These are phyloP conservation scores for Atethmia centrago DNA, from an alignment of 2,888 invertebrate genomes.

Conservation along the genomic window DNA sequence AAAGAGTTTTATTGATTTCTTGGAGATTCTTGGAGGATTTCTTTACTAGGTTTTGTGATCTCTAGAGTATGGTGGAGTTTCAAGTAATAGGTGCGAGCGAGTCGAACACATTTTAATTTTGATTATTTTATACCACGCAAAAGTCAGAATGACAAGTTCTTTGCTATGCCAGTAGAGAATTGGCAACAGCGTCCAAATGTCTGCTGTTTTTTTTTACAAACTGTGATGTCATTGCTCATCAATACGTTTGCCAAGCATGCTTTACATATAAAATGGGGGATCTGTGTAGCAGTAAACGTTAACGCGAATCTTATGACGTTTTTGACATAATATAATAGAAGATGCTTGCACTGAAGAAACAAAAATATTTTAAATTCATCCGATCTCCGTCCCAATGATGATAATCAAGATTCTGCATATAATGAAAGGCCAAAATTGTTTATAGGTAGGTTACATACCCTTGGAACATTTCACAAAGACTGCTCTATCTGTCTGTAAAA, in stretches of 20 bases:
- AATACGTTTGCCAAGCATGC: not conserved
- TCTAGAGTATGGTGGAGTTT: not conserved
- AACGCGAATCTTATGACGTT: not conserved
- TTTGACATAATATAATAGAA: not conserved
- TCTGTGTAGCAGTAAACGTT: not conserved
- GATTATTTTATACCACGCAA: not conserved
- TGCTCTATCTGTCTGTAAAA: too few species aligned
- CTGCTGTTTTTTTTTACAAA: constrained; percentile 1
- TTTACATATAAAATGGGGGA: not conserved
- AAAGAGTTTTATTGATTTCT: constrained; percentile 23
- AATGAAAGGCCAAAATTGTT: constrained; percentile 27
- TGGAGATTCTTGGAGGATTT: too few species aligned
- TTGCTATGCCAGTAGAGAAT: not conserved
- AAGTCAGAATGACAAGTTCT: not conserved
- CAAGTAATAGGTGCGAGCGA: not conserved
- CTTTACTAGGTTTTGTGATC: constrained; percentile 19
- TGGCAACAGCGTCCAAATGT: not conserved
- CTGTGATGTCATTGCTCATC: not conserved
- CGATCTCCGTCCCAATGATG: not conserved
- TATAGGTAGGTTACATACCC: constrained; percentile 14
- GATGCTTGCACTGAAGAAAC: not conserved
- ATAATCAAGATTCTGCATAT: not conserved
- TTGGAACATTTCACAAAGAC: constrained; percentile 39
- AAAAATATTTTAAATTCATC: not conserved
- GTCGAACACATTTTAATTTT: not conserved